phyloP scores from a whole-genome alignment of 2,113 vertebrate genomes.

The Glaucomys volans region DNA sequence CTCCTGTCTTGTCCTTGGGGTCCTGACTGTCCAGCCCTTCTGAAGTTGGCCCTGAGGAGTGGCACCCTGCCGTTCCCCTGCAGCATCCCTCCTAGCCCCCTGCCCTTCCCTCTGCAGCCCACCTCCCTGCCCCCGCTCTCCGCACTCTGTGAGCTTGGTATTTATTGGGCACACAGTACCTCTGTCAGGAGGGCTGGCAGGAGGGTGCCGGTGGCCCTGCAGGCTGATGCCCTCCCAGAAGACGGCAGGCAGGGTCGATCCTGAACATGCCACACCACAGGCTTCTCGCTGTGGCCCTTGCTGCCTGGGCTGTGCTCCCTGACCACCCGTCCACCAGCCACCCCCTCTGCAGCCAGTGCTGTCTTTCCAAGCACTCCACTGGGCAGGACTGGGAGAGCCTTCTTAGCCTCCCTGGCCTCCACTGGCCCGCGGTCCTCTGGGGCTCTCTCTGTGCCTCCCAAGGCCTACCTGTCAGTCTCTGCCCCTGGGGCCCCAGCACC shows the following conservation, averaged over 20 bases:
- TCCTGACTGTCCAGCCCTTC: background rate
- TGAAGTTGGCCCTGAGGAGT: background rate
- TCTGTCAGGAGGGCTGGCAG: background rate
- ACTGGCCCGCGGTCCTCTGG: accelerated
- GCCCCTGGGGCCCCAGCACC: background rate
- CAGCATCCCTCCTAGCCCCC: background rate
- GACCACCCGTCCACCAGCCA: no score
- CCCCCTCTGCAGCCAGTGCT: background rate
- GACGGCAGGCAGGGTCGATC: background rate
- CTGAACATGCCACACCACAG: background rate
- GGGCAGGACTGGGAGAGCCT: background rate
- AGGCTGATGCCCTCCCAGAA: no score
- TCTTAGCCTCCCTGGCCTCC: background rate
- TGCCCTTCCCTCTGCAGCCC: background rate
- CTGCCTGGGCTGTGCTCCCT: background rate
- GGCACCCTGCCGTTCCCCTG: background rate
- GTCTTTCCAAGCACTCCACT: background rate
- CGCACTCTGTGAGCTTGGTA: background rate
- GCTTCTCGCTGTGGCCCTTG: background rate
- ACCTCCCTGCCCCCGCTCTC: no score
- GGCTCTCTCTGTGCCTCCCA: background rate
- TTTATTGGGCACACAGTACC: no score
- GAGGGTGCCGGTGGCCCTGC: background rate
- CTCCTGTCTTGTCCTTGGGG: background rate
- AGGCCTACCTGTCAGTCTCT: background rate